Percentiles rank a stretch among this genome's conserved stretches.
phyloP scores from a whole-genome alignment of 2,888 invertebrate species.

The Mimachlamys varia region DNA sequence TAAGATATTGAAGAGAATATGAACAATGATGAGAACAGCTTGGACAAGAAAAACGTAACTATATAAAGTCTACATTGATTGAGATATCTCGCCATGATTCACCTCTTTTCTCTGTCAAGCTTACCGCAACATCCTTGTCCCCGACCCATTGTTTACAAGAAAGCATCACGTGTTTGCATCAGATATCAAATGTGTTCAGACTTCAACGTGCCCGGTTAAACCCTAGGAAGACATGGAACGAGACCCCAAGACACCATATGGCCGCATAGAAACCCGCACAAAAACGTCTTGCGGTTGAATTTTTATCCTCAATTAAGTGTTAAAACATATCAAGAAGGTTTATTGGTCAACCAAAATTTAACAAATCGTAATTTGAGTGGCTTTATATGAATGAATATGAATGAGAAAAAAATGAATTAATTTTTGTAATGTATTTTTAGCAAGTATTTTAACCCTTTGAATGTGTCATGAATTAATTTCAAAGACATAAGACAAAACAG shows the following conservation, averaged over 20 bases:
- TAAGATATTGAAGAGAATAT: too few relatives aligned
- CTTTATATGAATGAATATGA: neutral
- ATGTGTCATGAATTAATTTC: neutral
- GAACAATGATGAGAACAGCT: too few relatives aligned
- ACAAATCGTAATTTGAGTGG: neutral
- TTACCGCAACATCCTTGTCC: neutral
- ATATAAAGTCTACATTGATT: neutral
- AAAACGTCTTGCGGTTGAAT: slow-evolving; percentile 4
- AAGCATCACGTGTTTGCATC: neutral
- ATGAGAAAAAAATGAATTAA: neutral
- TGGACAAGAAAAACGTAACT: neutral
- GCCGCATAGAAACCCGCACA: neutral
- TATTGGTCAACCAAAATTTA: neutral
- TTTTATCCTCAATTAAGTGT: slow-evolving; percentile 1
- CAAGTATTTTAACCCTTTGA: neutral
- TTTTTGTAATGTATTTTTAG: neutral
- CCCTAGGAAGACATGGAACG: neutral
- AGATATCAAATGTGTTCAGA: neutral
- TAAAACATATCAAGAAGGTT: neutral
- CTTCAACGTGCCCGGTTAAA: neutral
- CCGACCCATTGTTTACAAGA: neutral
- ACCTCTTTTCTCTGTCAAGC: neutral
- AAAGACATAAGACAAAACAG: neutral
- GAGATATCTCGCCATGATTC: neutral
- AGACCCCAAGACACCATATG: neutral